Evolutionary conservation across 2,888 invertebrate species (phyloP), one percentile per base, ranked within the genome.

Genomic region (Pardosa pseudoannulata): DNA sequence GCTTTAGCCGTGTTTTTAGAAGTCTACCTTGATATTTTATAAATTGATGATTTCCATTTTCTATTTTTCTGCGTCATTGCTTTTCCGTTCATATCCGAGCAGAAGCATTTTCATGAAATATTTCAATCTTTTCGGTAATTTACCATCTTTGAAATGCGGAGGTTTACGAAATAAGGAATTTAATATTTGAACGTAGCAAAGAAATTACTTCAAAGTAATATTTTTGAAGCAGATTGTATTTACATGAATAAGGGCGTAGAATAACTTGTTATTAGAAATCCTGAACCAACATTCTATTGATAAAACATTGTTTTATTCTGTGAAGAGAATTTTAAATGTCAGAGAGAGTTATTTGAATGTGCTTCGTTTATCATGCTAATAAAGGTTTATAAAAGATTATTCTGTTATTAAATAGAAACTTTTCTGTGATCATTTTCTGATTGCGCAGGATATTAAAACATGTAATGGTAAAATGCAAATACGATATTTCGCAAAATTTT

Each of bases 1-100:
- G 11, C 16, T 56, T 56, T 23, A 11, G 9, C 41, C 23, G 5
- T 7, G 7, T 56, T 56, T 56, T n/a, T 23, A 6, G 7, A 56
- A 56, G 11, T 23, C 56, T 23, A 2, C 6, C 2, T 16, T 16
- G 56, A 23, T 56, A 56, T 56, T 56, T 19, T 23, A 56, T 56
- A 23, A 56, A 56, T 56, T 56, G 56, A 56, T 56, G 56, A 56
- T 56, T 56, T 56, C 56, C 56, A 56, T 56, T 56, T 56, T 23
- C 3, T 23, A 56, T 23, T 56, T 56, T 56, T 56, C 56, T 56
- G 3, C 56, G 23, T 23, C 23, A 56, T 56, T 56, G 56, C 56
- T 19, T 56, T 56, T 56, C 23, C 3, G 19, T 56, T 56, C 11
- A 1, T 5, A 56, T 56, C 56, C 16, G 23, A 5, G 16, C 56